These are phyloP conservation scores for Heterodera filipjevi DNA, from an alignment of 2,888 invertebrate species.

Conservation along the genomic window DNA sequence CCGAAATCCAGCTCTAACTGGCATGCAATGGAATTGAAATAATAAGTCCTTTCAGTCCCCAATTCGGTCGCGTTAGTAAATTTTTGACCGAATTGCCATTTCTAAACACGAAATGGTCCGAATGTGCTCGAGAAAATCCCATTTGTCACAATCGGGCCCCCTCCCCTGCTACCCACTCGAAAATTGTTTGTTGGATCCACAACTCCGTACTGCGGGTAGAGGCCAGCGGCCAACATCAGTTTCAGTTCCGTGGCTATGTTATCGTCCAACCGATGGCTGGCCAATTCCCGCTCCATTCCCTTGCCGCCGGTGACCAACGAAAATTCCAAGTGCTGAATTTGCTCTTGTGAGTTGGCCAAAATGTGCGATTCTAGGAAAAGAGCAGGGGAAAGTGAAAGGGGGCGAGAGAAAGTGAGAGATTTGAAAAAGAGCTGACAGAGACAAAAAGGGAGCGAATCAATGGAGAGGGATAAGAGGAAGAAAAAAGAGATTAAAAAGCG, in stretches of 20 bases:
- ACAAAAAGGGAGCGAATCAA: neutral
- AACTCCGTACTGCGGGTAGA: slow-evolving; percentile 93
- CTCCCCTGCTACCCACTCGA: neutral
- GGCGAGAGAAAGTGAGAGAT: neutral
- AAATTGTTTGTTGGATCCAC: slow-evolving; percentile 39
- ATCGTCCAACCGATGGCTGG: slow-evolving; percentile 41
- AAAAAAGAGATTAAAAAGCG: too few species aligned
- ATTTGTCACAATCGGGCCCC: too few species aligned
- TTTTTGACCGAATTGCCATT: too few species aligned
- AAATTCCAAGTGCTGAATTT: slow-evolving; percentile 41
- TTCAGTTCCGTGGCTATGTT: slow-evolving; percentile 41
- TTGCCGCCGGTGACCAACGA: slow-evolving; percentile 35
- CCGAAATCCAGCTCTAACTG: too few species aligned
- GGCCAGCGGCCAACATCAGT: slow-evolving; percentile 81
- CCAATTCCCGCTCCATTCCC: slow-evolving; percentile 36
- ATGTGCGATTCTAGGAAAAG: neutral
- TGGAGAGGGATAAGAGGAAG: neutral
- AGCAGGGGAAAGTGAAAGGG: too few species aligned
- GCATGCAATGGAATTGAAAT: too few species aligned
- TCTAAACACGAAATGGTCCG: too few species aligned
- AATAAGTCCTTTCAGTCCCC: too few species aligned
- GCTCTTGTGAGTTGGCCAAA: slow-evolving; percentile 24
- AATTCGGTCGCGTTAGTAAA: too few species aligned
- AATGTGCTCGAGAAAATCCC: too few species aligned
- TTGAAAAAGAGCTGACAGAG: neutral